A percentile compares a stretch with the other conserved stretches of the same genome.
Conservation (phyloP, 2,113 vertebrate species). For the Menura novaehollandiae region DNA sequence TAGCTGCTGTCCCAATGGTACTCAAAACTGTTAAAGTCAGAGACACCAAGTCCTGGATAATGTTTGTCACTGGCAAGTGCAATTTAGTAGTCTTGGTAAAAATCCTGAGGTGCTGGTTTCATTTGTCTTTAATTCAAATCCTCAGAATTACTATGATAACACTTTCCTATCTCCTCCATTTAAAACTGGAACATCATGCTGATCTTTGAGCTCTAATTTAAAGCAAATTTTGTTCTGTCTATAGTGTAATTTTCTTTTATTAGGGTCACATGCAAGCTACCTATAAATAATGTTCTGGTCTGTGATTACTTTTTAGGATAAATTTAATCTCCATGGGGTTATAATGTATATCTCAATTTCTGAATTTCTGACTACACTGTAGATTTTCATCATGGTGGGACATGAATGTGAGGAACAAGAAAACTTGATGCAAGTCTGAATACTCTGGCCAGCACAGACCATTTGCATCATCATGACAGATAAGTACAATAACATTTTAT, state of each 20-base stretch:
- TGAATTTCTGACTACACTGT: not conserved
- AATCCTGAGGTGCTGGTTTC: not conserved
- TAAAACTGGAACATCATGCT: not conserved
- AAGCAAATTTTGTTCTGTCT: not conserved
- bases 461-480: not conserved
- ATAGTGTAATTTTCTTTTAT: not conserved
- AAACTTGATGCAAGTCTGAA: not conserved
- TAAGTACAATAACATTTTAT: not conserved
- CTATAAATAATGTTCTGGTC: not conserved
- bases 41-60: not conserved
- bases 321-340: not conserved
- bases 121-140: not conserved
- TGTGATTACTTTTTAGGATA: not conserved
- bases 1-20: not conserved
- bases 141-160: not conserved
- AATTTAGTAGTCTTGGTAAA: not conserved
- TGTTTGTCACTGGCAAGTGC: not conserved
- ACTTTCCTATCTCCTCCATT: not conserved
- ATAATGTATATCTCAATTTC: not conserved
- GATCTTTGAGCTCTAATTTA: not conserved
- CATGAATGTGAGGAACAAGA: not conserved
- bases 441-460: not conserved
- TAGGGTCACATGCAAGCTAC: not conserved
- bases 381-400: not conserved
- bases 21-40: not conserved